These are phyloP conservation scores for Saccostrea echinata DNA, from an alignment of 1,140 invertebrate genomes.

Conservation along the genomic window DNA sequence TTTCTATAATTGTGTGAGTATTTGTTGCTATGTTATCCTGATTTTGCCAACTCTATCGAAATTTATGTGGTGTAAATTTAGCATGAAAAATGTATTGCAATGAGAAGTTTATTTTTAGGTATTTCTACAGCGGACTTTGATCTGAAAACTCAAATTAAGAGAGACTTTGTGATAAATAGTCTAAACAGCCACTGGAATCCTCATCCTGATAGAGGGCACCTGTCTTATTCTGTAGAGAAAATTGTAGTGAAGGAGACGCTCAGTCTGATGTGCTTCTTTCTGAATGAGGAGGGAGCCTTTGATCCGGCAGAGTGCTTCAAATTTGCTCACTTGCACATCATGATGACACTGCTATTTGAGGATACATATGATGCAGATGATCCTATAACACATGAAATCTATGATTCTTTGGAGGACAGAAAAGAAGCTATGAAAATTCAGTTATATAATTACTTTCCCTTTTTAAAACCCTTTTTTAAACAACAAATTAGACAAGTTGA, in stretches of 20 bases:
- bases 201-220: conserved; percentile 40
- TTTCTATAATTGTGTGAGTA: no score
- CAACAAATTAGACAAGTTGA: conserved; percentile 54
- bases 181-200: conserved; percentile 57
- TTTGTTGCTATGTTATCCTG: not conserved
- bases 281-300: conserved; percentile 59
- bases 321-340: conserved; percentile 67
- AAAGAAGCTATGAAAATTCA: conserved; percentile 51
- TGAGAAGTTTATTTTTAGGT: conserved; percentile 58
- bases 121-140: conserved; percentile 65
- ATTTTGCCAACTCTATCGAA: not conserved
- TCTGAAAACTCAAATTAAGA: conserved; percentile 64
- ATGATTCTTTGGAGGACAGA: conserved; percentile 63
- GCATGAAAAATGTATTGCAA: not conserved
- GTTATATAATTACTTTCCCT: conserved; percentile 60
- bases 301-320: conserved; percentile 64
- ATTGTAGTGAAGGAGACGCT: conserved; percentile 63
- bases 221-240: conserved; percentile 60
- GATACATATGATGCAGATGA: conserved; percentile 66
- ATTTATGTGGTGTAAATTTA: not conserved
- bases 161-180: conserved; percentile 63
- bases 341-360: conserved; percentile 69
- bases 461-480: conserved; percentile 61
- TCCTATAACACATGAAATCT: conserved; percentile 64
- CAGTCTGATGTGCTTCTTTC: conserved; percentile 60